A percentile compares a stretch with the other conserved stretches of the same genome.
Evolutionary conservation across 1,140 invertebrate genomes (phyloP).

Genomic region (Drosophila rufa): DNA sequence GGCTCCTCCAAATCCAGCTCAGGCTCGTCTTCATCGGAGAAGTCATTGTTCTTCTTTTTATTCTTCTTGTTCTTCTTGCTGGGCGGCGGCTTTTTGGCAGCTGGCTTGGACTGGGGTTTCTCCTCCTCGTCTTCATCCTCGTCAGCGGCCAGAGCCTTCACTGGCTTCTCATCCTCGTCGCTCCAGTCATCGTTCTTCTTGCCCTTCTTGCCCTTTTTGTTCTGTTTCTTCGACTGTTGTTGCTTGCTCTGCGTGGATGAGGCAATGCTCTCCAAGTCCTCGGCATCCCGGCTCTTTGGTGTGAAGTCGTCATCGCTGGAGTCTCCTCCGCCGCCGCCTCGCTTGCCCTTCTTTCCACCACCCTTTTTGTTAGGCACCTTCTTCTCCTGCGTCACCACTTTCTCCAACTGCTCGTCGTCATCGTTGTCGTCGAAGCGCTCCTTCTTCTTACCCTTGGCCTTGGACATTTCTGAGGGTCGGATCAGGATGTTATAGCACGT

Average conservation of each 20-base stretch:
- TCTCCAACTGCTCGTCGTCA: conserved; percentile 85
- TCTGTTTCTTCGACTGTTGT: conserved; percentile 75
- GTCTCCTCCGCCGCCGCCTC: conserved; percentile 69
- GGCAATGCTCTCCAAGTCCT: conserved; percentile 86
- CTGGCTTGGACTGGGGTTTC: conserved; percentile 28
- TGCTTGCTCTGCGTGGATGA: conserved; percentile 87
- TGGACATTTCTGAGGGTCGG: conserved; percentile 77
- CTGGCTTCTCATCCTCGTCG: conserved; percentile 82
- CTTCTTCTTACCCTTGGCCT: conserved; percentile 88
- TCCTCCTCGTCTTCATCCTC: conserved; percentile 35
- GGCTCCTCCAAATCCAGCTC: conserved; percentile 26
- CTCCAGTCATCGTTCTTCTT: conserved; percentile 78
- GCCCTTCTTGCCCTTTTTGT: conserved; percentile 78
- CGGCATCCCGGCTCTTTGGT: conserved; percentile 70
- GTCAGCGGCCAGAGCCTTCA: conserved; percentile 47
- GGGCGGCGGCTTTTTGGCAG: conserved; percentile 68
- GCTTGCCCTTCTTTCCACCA: conserved; percentile 76
- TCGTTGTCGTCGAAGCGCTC: conserved; percentile 87
- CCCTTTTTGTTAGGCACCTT: conserved; percentile 55
- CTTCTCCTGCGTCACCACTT: conserved; percentile 70
- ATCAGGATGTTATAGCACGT: neutral
- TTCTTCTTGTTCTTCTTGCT: conserved; percentile 80
- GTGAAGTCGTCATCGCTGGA: conserved; percentile 71
- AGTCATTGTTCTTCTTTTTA: conserved; percentile 69
- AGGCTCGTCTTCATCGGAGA: conserved; percentile 59